Evolutionary conservation across 2,888 invertebrate genomes (phyloP).

Genomic region (Mesochorus sp.): DNA sequence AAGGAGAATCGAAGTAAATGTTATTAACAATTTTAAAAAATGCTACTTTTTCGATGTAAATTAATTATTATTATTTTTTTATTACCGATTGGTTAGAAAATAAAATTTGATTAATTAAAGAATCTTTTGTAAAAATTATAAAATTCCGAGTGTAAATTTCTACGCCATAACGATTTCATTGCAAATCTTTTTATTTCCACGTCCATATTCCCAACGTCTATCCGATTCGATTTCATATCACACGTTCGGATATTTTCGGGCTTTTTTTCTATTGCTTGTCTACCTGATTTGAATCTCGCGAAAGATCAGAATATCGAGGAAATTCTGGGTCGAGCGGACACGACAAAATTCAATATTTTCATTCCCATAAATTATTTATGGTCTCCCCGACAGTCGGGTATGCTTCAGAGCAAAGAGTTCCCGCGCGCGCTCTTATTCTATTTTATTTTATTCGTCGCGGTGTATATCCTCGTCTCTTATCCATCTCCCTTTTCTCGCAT

Average conservation of each 20-base stretch:
- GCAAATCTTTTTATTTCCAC: too few species aligned
- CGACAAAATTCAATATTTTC: slow-evolving; percentile 44
- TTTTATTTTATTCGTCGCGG: slow-evolving; percentile 16
- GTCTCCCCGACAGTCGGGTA: not conserved
- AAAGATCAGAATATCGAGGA: slow-evolving; percentile 17
- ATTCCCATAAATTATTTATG: slow-evolving; percentile 41
- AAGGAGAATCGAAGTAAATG: too few species aligned
- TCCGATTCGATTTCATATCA: not conserved
- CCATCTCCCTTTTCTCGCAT: not conserved
- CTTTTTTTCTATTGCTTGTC: not conserved
- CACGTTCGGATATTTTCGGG: not conserved
- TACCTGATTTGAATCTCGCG: slow-evolving; percentile 13
- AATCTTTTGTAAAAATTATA: too few species aligned
- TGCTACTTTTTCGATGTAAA: too few species aligned
- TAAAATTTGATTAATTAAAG: too few species aligned
- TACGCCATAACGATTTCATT: too few species aligned
- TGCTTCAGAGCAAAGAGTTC: not conserved
- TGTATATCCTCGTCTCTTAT: not conserved
- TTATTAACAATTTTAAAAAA: too few species aligned
- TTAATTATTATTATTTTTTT: too few species aligned
- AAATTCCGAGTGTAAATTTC: too few species aligned
- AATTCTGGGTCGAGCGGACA: not conserved
- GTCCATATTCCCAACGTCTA: slow-evolving; percentile 38
- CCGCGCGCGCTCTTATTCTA: not conserved
- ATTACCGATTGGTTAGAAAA: too few species aligned